Evolutionary conservation across 2,888 invertebrate species (phyloP), one percentile per base, ranked within the genome.

Genomic region (Limenitis camilla): DNA sequence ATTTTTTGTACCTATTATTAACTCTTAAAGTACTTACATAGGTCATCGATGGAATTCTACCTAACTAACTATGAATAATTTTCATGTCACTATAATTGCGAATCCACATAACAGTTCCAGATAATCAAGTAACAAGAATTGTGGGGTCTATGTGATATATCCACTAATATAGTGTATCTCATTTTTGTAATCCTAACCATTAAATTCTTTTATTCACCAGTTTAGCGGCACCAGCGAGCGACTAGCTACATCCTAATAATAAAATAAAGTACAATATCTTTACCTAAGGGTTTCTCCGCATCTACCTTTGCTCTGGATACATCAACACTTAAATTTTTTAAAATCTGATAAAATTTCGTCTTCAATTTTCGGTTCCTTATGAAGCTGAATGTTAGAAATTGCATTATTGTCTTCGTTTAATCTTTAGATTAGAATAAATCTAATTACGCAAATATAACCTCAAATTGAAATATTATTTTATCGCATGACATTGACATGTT

Each of bases 341-440:
- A 30, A 19, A 49, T 11, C 28, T 50, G 27, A 29, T 40, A 33
- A 8, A 47, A 31, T 29, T 41, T 29, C n/a, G 29, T 28, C 10
- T 76, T 79, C 4, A 70, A 62, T 55, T 74, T 78, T 49, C 68
- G 72, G 28, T 66, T 72, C 57, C 66, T 74, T 2, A 81, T 55
- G 44, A 78, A 64, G 64, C 74, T 77, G 59, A 80, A 77, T 1
- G 75, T 72, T 53, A 76, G 53, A 6, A 75, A 55, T 45, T 76
- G 74, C 83, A 84, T 82, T 56, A 52, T 65, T 42, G 2, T 6
- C 4, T 28, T 41, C 8, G 8, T 27, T 10, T 27, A n/a, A 5
- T 5, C 19, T 19, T 19, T n/a, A n/a, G n/a, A 40, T 27, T 47
- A 31, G 6, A n/a, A 31, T 6, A 46, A 10, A 33, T 30, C 10